phyloP scores from a whole-genome alignment of 2,888 invertebrate genomes.

The Vandiemenella viatica region DNA sequence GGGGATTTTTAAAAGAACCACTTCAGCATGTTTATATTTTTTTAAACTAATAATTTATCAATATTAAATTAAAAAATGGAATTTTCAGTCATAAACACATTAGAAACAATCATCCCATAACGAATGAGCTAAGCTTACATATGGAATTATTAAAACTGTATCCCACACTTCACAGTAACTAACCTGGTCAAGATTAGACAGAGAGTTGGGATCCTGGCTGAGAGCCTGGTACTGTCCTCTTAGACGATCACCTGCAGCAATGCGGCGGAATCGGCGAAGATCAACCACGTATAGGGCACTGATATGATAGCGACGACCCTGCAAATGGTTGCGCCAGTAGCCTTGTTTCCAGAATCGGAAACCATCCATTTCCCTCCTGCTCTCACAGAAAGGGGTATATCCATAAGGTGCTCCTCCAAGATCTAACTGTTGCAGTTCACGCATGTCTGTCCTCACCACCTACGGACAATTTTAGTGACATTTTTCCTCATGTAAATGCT shows the following conservation, averaged over 20 bases:
- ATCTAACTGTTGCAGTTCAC: slow-evolving; percentile 82
- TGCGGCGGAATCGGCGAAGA: slow-evolving; percentile 84
- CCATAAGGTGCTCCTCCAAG: slow-evolving; percentile 92
- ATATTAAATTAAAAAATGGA: no score
- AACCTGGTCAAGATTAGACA: slow-evolving; percentile 78
- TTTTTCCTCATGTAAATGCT: no score
- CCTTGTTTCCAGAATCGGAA: slow-evolving; percentile 98
- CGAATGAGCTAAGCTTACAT: no score
- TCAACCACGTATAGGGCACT: slow-evolving; percentile 97
- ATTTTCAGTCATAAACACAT: no score
- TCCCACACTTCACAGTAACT: slow-evolving; percentile 3
- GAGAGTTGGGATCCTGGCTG: slow-evolving; percentile 96
- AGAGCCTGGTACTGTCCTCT: slow-evolving; percentile 98
- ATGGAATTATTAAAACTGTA: no score
- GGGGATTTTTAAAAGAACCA: no score
- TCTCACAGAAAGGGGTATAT: slow-evolving; percentile 98
- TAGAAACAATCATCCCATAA: no score
- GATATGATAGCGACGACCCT: slow-evolving; percentile 85
- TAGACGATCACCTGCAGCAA: slow-evolving; percentile 94
- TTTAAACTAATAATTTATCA: no score
- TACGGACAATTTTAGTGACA: slow-evolving; percentile 24
- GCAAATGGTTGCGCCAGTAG: slow-evolving; percentile 98
- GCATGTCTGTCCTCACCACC: slow-evolving; percentile 87
- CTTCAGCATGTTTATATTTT: no score
- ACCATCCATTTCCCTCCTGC: slow-evolving; percentile 95